Evolutionary conservation across 2,888 invertebrate genomes (phyloP), one percentile per base, ranked within the genome.

Genomic region (Troides helena): DNA sequence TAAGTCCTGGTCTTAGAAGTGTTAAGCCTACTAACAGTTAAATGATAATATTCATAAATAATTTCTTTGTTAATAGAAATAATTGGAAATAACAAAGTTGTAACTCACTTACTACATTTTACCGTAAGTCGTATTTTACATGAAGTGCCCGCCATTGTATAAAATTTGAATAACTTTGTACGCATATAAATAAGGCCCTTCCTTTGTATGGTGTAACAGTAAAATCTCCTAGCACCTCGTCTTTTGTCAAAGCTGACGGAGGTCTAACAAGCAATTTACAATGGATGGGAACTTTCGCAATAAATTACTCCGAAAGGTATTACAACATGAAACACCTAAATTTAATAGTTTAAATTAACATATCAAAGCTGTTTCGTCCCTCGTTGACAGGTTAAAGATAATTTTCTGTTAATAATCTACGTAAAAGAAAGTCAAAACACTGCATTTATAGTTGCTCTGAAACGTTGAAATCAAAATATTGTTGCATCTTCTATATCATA

Each of bases 231-330:
- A 65, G 65, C 69, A 69, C 65, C 69, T 62, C 65, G 61, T 69
- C 65, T 69, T 69, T 65, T 69, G 69, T 69, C 69, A 69, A 62
- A 65, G 57, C 69, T 69, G 69, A 69, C 69, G 65, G 57, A 65
- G 69, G 65, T 69, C 69, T 65, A 65, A 69, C 69, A 69, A 69
- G 69, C 69, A 69, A 69, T 69, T 69, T 65, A 69, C 65, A 69
- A n/a, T 53, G 65, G 65, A 65, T 61, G 25, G 65, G 30, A 69
- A 69, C 65, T 65, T 69, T 65, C 21, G 56, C 56, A 65, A 69
- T 69, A 69, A 69, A 69, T 69, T 65, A 65, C 62, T 21, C 36
- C 18, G n/a, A 50, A 30, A 6, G 59, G 50, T 50, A 68, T 53
- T 68, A 63, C 46, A 59, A 30, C 25, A 61, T 30, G 61, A 65